phyloP scores from a whole-genome alignment of 2,113 vertebrate species.

The Chaetura pelagica region DNA sequence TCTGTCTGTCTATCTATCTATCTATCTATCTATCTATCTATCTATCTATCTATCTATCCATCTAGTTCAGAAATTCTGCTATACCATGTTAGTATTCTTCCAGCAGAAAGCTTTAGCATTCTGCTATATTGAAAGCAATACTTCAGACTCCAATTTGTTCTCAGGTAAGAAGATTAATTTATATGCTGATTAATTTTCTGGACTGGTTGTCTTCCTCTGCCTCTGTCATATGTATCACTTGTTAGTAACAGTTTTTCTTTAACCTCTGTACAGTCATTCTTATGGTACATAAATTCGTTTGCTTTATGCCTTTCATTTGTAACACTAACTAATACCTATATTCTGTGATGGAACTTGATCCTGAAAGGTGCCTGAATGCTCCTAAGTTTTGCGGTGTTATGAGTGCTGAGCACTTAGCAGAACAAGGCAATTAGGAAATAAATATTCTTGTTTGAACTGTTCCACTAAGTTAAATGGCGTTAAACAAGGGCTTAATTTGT shows the following conservation, averaged over 20 bases:
- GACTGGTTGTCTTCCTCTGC: constrained; percentile 43
- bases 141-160: constrained; percentile 48
- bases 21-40: neutral
- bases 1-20: neutral
- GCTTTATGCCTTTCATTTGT: constrained; percentile 49
- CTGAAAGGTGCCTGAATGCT: neutral
- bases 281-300: constrained; percentile 58
- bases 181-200: constrained; percentile 73
- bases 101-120: constrained; percentile 5
- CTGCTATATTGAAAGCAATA: constrained; percentile 41
- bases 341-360: neutral
- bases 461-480: neutral
- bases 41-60: neutral
- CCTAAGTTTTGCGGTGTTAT: neutral
- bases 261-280: constrained; percentile 61
- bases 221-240: constrained; percentile 70
- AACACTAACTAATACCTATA: neutral
- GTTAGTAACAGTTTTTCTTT: constrained; percentile 74
- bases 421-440: constrained; percentile 22
- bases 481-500: neutral
- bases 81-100: constrained; percentile 8
- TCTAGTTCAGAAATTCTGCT: neutral
- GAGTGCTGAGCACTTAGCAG: neutral
- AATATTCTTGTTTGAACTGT: neutral
- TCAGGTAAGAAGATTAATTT: constrained; percentile 73